phyloP scores from a whole-genome alignment of 1,140 invertebrate species.

The Heliconius hewitsoni region DNA sequence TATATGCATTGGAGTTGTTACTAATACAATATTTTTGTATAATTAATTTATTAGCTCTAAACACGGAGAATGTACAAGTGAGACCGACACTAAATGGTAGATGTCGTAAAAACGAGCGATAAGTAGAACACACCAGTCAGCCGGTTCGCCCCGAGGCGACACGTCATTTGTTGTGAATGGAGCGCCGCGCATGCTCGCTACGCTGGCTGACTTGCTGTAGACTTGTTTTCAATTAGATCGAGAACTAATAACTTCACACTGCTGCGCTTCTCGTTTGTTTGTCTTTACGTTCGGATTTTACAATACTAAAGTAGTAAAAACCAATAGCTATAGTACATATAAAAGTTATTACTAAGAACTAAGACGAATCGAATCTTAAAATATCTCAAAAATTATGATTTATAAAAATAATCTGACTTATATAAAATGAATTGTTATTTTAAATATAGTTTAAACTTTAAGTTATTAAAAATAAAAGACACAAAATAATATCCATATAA shows the following conservation, averaged over 20 bases:
- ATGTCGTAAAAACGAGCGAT: slow-evolving; percentile 31
- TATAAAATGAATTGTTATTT: too few relatives aligned
- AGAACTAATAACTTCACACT: slow-evolving; percentile 18
- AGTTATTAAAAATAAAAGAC: too few relatives aligned
- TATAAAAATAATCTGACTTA: too few relatives aligned
- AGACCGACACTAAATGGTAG: background rate
- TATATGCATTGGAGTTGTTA: background rate
- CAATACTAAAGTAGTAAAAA: background rate
- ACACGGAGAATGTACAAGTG: background rate
- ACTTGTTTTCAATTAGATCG: slow-evolving; percentile 41
- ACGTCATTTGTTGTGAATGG: slow-evolving; percentile 66
- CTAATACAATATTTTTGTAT: background rate
- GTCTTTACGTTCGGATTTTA: background rate
- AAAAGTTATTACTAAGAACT: background rate
- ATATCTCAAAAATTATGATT: too few relatives aligned
- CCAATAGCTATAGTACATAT: background rate
- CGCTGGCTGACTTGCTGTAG: slow-evolving; percentile 44
- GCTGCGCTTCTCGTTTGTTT: background rate
- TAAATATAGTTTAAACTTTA: too few relatives aligned
- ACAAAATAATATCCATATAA: too few relatives aligned
- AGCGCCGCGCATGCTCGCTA: slow-evolving; percentile 62
- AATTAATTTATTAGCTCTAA: background rate
- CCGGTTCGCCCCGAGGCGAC: slow-evolving; percentile 50
- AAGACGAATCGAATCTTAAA: too few relatives aligned
- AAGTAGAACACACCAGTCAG: slow-evolving; percentile 43